Base-by-base conservation (phyloP, 2,797 vertebrate genomes). In the Ptychobarbus kaznakovi region DNA sequence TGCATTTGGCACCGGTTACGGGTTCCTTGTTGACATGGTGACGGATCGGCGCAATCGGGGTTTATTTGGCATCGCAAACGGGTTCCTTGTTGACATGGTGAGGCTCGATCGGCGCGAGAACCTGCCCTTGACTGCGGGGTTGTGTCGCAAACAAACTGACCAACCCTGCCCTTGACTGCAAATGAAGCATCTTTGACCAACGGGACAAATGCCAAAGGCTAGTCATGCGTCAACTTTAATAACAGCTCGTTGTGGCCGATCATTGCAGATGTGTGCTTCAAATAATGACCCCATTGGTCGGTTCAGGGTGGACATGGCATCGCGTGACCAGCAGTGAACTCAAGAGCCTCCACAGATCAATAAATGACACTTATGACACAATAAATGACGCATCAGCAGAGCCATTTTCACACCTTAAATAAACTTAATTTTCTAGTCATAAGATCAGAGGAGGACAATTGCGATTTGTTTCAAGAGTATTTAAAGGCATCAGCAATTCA, bases 21-120 rank as follows among this genome's bases (percentile, higher is more conserved):
- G 49, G 16, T 80, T 81, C 69, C 82, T 86, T 44, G 89, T 88
- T 89, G 88, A 89, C 82, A 86, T 88, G 88, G 85, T 72, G 85
- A 89, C 82, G 15, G 85, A 86, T 58, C 16, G 38, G 69, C 11
- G 6, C 65, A 44, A 82, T 63, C 3, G n/a, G 32, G 28, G 56
- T 69, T 83, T 82, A 44, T n/a, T n/a, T n/a, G n/a, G n/a, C n/a
- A 63, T 61, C 13, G 32, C 73, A 79, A 84, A 84, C 73, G n/a
- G n/a, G n/a, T n/a, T n/a, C n/a, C n/a, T n/a, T n/a, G n/a, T n/a
- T n/a, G n/a, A n/a, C n/a, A n/a, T n/a, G n/a, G n/a, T n/a, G 1
- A 66, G 58, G 42, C 42, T 51, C 20, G 10, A 56, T n/a, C n/a
- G n/a, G n/a, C n/a, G 32, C 20, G 16, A 58, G 32, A 76, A 58